phyloP scores from a whole-genome alignment of 2,797 vertebrate genomes.

The Picus viridis region DNA sequence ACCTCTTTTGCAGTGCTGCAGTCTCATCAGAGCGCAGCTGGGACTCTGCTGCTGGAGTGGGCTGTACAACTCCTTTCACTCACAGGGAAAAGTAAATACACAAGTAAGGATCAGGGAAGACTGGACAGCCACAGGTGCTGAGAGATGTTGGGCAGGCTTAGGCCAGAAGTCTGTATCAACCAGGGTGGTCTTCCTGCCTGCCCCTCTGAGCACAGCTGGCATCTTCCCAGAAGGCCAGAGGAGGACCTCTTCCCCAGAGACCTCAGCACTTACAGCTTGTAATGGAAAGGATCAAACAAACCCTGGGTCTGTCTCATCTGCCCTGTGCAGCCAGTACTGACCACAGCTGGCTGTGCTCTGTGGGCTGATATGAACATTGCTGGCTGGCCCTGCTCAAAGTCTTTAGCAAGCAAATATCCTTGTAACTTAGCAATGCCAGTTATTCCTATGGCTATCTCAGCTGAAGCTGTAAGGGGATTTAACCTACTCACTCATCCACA shows the following conservation, averaged over 20 bases:
- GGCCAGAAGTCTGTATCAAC: neutral
- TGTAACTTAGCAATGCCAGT: neutral
- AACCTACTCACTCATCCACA: neutral
- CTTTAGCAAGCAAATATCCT: neutral
- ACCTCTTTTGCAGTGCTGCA: neutral
- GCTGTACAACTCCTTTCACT: neutral
- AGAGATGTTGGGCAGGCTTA: neutral
- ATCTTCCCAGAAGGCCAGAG: neutral
- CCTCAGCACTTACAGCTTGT: neutral
- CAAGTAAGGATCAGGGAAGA: neutral
- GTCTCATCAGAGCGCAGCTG: neutral
- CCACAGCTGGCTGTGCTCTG: neutral
- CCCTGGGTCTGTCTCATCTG: neutral
- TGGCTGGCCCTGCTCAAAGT: neutral
- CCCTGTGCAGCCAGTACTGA: neutral
- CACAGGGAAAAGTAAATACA: neutral
- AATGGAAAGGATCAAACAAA: accelerated
- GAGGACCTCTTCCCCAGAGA: no score
- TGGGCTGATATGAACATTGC: neutral
- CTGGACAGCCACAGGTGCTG: neutral
- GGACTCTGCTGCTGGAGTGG: neutral
- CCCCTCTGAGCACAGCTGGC: neutral
- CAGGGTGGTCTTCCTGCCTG: neutral
- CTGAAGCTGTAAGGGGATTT: neutral
- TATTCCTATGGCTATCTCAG: neutral